Base-by-base conservation (phyloP, 2,888 invertebrate genomes). In the Andrena trimmerana region DNA sequence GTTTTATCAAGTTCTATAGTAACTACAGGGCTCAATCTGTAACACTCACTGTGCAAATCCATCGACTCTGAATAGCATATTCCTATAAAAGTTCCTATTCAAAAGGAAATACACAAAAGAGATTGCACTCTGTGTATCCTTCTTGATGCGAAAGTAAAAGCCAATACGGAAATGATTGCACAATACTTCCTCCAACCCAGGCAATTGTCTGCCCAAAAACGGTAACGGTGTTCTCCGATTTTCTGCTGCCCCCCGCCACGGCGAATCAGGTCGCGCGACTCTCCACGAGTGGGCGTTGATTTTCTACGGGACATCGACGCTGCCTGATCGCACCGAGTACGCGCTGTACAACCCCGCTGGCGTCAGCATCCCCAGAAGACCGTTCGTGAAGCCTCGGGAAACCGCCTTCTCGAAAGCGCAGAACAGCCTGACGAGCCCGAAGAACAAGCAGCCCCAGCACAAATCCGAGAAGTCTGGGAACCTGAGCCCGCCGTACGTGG, bases 211-310 rank as follows among this genome's bases (percentile, higher is more conserved):
- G 31, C 13, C 10, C 24, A 33, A 10, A 57, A 48, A 33, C 66
- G 36, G 50, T 70, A 74, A 71, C 57, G 16, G 57, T 36, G n/a
- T 67, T 83, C 66, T 85, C 57, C 54, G 29, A 81, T 88, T 88
- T 85, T 67, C 73, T 72, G 83, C 83, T 78, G 86, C 76, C 62
- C 65, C 54, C 62, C 57, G 27, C 59, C 42, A 62, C 29, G 72
- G 70, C 20, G 69, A 48, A 77, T 91, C 95, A 98, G 98, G 97
- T 94, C 96, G 98, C 94, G 98, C 98, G 81, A 96, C 97, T 86
- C 96, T 99, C 90, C 97, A 98, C 95, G 98, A 97, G 94, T 99
- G 99, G 99, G 97, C 98, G 83, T 95, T 99, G 94, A 97, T 98
- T 92, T 96, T 99, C 94, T 98, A 98, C 94, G 99, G 99, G 90